phyloP scores from a whole-genome alignment of 2,888 invertebrate species.

The Synanthedon tipuliformis region DNA sequence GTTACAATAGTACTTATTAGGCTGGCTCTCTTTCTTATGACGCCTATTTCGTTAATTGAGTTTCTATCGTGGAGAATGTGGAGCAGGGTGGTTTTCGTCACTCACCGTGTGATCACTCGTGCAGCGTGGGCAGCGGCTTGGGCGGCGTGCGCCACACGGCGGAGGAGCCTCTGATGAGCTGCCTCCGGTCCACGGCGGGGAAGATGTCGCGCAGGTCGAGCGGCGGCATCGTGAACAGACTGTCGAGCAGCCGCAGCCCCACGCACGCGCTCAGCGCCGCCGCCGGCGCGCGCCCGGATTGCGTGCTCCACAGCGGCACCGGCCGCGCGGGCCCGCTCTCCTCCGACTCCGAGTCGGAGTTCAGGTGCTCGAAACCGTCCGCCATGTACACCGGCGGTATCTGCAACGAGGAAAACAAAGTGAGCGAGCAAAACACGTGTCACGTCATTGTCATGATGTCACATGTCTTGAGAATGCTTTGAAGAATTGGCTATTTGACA shows the following conservation, averaged over 20 bases:
- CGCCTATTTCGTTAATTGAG: too few species aligned
- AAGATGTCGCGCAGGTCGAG: slow-evolving; percentile 78
- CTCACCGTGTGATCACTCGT: slow-evolving; percentile 17
- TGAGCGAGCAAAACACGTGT: too few species aligned
- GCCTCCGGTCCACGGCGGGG: slow-evolving; percentile 73
- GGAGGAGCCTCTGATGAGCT: slow-evolving; percentile 78
- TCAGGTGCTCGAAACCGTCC: slow-evolving; percentile 65
- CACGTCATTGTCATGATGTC: too few species aligned
- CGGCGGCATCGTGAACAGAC: slow-evolving; percentile 72
- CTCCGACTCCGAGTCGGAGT: slow-evolving; percentile 56
- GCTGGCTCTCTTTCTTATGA: too few species aligned
- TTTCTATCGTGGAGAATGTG: too few species aligned
- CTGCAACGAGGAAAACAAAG: too few species aligned
- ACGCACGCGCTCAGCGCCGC: too few species aligned
- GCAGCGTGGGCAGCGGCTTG: slow-evolving; percentile 64
- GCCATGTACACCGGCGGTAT: slow-evolving; percentile 54
- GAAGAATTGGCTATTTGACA: too few species aligned
- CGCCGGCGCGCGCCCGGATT: slow-evolving; percentile 49
- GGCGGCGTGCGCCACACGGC: slow-evolving; percentile 82
- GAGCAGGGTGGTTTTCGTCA: not conserved
- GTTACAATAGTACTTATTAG: too few species aligned
- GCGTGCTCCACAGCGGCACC: slow-evolving; percentile 32
- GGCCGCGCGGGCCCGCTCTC: slow-evolving; percentile 33
- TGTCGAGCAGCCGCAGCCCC: slow-evolving; percentile 45
- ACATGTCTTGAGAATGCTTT: too few species aligned